Evolutionary conservation across 2,797 vertebrate species (phyloP), one percentile per base, ranked within the genome.

Genomic region (Valencia hispanica): DNA sequence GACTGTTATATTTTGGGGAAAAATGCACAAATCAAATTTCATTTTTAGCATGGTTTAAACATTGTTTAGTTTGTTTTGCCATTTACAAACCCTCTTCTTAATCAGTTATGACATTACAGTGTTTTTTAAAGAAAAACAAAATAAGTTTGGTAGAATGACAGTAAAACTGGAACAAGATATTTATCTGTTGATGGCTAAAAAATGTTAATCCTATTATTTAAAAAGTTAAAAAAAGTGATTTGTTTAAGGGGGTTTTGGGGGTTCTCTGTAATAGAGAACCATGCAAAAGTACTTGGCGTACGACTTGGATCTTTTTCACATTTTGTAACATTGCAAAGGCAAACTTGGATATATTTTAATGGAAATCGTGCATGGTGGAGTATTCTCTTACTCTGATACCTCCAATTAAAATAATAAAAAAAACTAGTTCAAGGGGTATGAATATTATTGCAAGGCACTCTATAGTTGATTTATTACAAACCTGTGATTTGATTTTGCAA

Each of bases 401-500:
- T 5, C 17, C 30, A 77, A 72, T 9, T 1, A 36, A 55, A 72
- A 6, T 32, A 25, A 18, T 20, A 25, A 48, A 65, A 30, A 34
- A 51, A 70, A 41, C 25, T 1, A 65, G 27, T 41, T 12, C 57
- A 41, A n/a, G 3, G 11, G 6, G 4, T 66, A 66, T 66, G 63
- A 7, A 15, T 25, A 66, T 2, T 5, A n/a, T 41, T 41, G 63
- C 11, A 41, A 6, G n/a, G 5, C 41, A 41, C 18, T 51, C n/a
- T n/a, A n/a, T n/a, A 45, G 30, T 3, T 43, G 5, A 25, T 77
- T 75, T 45, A 15, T 80, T 22, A 65, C 2, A 20, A 6, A 34
- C 47, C 39, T 77, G 34, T 47, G 27, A 57, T 10, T 36, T 73
- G 20, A 69, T 71, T 73, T 75, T 20, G 47, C 5, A 41, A 20